Evolutionary conservation across 2,888 invertebrate genomes (phyloP).

Genomic region (Parascotia fuliginaria): DNA sequence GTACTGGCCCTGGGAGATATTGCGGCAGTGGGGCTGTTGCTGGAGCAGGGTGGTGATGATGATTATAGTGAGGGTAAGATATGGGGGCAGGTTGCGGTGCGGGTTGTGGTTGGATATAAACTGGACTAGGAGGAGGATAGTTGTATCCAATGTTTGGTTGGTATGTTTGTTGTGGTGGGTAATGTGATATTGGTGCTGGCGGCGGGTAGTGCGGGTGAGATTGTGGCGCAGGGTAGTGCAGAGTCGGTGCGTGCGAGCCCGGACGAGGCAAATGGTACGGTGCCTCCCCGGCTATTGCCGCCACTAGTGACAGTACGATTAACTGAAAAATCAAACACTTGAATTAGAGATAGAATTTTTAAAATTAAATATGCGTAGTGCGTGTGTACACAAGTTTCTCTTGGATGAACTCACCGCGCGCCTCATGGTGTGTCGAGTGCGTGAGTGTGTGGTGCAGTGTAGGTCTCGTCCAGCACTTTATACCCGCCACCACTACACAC

Average conservation of each 20-base stretch:
- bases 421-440: conserved; percentile 68
- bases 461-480: conserved; percentile 62
- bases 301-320: conserved; percentile 66
- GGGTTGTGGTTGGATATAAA: conserved; percentile 39
- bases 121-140: conserved; percentile 54
- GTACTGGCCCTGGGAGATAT: conserved; percentile 15
- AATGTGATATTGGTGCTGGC: conserved; percentile 42
- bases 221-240: conserved; percentile 57
- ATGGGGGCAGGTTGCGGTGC: conserved; percentile 20
- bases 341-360: conserved; percentile 30
- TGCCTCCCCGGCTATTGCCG: conserved; percentile 69
- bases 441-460: conserved; percentile 60
- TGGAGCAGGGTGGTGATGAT: conserved; percentile 26
- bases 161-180: conserved; percentile 42
- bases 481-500: conserved; percentile 70
- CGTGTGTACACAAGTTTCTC: conserved; percentile 60
- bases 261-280: conserved; percentile 75
- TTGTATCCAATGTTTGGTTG: conserved; percentile 52
- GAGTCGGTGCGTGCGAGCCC: conserved; percentile 55
- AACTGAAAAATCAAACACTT: conserved; percentile 60
- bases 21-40: conserved; percentile 31
- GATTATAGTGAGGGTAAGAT: conserved; percentile 28
- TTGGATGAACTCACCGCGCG: conserved; percentile 75
- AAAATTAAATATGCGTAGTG: conserved; percentile 42
- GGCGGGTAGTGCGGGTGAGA: conserved; percentile 43